phyloP scores from a whole-genome alignment of 2,113 vertebrate genomes.

The Dolichotis patagonum region DNA sequence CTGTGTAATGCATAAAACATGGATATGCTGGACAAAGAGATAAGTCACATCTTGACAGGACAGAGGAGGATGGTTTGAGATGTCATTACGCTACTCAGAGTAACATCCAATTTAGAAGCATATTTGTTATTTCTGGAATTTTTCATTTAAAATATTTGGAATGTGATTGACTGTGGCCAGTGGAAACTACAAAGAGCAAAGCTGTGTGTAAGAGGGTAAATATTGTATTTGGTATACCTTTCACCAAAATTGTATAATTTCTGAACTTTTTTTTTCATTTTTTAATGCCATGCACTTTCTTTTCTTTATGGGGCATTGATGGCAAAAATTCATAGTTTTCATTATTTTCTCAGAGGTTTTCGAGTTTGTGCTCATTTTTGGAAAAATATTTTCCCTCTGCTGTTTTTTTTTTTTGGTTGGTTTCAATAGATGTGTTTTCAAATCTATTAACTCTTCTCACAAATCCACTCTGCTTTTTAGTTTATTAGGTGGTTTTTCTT shows the following conservation, averaged over 20 bases:
- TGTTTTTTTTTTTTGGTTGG: not conserved
- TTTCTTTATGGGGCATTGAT: not conserved
- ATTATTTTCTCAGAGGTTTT: not conserved
- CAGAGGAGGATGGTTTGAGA: not conserved
- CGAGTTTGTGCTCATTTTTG: not conserved
- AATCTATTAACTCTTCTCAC: not conserved
- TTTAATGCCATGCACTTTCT: not conserved
- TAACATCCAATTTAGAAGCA: not conserved
- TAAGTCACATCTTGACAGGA: not conserved
- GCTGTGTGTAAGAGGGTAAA: not conserved
- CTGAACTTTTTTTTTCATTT: not conserved
- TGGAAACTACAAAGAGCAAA: not conserved
- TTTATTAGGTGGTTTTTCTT: not conserved
- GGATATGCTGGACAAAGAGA: not conserved
- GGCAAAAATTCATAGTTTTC: not conserved
- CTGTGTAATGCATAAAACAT: not conserved
- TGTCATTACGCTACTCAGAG: not conserved
- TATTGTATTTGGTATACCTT: not conserved
- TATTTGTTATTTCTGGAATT: not conserved
- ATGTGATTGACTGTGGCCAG: not conserved
- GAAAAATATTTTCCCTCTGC: not conserved
- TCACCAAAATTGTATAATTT: not conserved
- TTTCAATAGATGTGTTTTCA: not conserved
- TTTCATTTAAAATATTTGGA: not conserved
- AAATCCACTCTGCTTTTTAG: not conserved